A percentile compares a stretch with the other conserved stretches of the same genome.
phyloP scores from a whole-genome alignment of 2,888 invertebrate genomes.

The Caprella mutica region DNA sequence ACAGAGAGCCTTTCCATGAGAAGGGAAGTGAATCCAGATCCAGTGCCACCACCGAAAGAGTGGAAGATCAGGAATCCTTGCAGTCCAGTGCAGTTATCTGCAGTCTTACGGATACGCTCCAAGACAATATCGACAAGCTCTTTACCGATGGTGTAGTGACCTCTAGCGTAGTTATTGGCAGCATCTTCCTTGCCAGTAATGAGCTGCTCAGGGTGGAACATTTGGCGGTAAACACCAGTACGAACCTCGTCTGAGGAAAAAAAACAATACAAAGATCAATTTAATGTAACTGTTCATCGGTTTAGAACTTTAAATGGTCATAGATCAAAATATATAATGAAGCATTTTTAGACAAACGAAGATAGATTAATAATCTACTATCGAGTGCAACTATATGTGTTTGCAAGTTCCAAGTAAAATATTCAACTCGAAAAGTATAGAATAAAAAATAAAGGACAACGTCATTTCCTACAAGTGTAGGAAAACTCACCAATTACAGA shows the following conservation, averaged over 20 bases:
- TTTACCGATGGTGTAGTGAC: slow-evolving; percentile 58
- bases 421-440: too few species aligned
- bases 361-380: too few species aligned
- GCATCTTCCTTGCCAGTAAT: slow-evolving; percentile 46
- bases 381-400: too few species aligned
- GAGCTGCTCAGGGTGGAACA: slow-evolving; percentile 48
- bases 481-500: slow-evolving; percentile 92
- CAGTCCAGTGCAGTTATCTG: slow-evolving; percentile 59
- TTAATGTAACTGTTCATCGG: too few species aligned
- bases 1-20: slow-evolving; percentile 92
- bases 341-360: too few species aligned
- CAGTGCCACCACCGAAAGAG: slow-evolving; percentile 85
- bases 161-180: slow-evolving; percentile 47
- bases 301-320: too few species aligned
- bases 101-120: slow-evolving; percentile 61
- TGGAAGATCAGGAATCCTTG: slow-evolving; percentile 77
- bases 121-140: slow-evolving; percentile 63
- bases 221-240: slow-evolving; percentile 44
- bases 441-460: too few species aligned
- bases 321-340: too few species aligned
- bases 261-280: slow-evolving; percentile 9
- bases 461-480: too few species aligned
- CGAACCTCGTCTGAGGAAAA: slow-evolving; percentile 39
- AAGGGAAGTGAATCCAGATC: slow-evolving; percentile 91
- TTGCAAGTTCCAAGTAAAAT: too few species aligned